Percentiles rank a stretch among this genome's conserved stretches.
Conservation (phyloP, 2,797 vertebrate species). For the Okamejei kenojei region DNA sequence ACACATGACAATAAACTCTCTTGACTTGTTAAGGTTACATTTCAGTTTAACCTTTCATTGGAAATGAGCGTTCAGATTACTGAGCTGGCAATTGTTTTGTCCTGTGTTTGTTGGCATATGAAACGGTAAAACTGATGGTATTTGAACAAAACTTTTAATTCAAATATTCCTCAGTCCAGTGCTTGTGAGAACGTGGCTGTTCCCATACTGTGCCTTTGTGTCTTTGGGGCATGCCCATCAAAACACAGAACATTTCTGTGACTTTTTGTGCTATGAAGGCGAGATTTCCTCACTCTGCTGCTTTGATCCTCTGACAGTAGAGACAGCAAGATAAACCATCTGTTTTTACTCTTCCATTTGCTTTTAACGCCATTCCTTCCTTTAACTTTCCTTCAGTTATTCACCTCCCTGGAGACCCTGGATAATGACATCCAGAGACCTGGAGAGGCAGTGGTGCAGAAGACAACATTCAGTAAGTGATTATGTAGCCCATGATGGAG, state of each 20-base stretch:
- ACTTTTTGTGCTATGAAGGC: background rate
- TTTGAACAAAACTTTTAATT: background rate
- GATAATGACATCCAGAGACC: conserved; percentile 54
- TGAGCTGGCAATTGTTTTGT: background rate
- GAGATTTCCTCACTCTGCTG: background rate
- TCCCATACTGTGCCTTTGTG: background rate
- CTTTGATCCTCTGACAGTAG: background rate
- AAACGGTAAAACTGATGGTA: background rate
- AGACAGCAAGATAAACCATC: background rate
- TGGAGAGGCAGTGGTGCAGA: conserved; percentile 25
- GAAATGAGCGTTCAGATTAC: background rate
- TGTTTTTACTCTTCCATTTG: background rate
- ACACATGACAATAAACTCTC: no score
- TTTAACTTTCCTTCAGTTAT: conserved; percentile 43
- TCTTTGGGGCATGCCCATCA: background rate
- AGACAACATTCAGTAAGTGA: conserved; percentile 56
- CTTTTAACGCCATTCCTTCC: background rate
- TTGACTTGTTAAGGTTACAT: no score
- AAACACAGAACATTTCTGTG: background rate
- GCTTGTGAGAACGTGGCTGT: background rate
- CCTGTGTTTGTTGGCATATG: background rate
- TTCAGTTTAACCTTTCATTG: no score
- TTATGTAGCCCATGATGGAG: background rate
- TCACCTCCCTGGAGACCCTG: conserved; percentile 70
- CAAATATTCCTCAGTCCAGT: background rate